A percentile compares a stretch with the other conserved stretches of the same genome.
phyloP scores from a whole-genome alignment of 2,888 invertebrate species.

The Pyrocoelia pectoralis region DNA sequence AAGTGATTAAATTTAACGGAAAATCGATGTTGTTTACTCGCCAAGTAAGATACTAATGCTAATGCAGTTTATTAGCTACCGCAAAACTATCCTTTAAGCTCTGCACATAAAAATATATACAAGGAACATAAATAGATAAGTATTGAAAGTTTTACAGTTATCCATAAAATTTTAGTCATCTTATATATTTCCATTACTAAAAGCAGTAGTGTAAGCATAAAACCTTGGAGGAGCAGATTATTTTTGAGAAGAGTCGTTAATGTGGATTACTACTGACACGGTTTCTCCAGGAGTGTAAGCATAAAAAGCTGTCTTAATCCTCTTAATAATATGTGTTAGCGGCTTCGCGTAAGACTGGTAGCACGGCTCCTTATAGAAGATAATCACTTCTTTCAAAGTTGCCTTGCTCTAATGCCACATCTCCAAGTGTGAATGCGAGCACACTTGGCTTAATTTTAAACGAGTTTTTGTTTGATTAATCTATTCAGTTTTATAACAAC shows the following conservation, averaged over 20 bases:
- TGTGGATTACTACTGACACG: conserved; percentile 36
- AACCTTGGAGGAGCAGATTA: conserved; percentile 35
- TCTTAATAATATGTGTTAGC: conserved; percentile 38
- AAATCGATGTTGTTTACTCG: conserved; percentile 1
- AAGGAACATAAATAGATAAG: conserved; percentile 27
- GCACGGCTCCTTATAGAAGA: conserved; percentile 33
- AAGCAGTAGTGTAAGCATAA: conserved; percentile 24
- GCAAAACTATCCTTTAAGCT: not conserved
- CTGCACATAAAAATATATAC: not conserved
- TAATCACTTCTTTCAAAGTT: conserved; percentile 33
- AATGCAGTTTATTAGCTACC: conserved; percentile 1
- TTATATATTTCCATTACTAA: conserved; percentile 30
- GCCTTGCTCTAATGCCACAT: conserved; percentile 28
- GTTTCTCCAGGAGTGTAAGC: conserved; percentile 35
- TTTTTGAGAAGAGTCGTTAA: conserved; percentile 38
- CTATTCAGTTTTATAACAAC: conserved; percentile 15
- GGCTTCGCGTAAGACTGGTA: conserved; percentile 36
- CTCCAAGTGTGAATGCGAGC: conserved; percentile 32
- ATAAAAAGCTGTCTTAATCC: conserved; percentile 38
- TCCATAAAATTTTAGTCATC: conserved; percentile 36
- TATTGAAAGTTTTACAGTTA: conserved; percentile 35
- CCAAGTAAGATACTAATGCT: not conserved
- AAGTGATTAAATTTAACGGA: not conserved
- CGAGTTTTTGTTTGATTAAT: conserved; percentile 29
- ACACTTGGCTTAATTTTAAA: conserved; percentile 35